phyloP scores from a whole-genome alignment of 2,797 vertebrate genomes.

The Percopsis omiscomaycus region DNA sequence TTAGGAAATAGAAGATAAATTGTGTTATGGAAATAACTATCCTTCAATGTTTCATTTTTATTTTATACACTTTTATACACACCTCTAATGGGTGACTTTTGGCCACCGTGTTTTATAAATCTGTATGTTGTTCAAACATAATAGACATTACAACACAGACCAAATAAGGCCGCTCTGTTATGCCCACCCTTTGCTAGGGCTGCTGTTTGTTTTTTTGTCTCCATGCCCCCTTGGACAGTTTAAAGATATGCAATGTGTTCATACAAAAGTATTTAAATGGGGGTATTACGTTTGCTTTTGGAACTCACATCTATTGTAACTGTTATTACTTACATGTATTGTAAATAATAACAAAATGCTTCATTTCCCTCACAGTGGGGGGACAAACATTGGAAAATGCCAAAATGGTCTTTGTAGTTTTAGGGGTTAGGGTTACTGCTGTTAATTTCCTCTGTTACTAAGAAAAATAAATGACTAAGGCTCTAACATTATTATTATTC shows the following conservation, averaged over 20 bases:
- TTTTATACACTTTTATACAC: too few species aligned
- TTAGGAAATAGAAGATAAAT: too few species aligned
- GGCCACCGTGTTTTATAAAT: too few species aligned
- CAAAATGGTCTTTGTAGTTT: constrained; percentile 24
- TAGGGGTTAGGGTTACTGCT: constrained; percentile 17
- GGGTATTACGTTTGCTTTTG: constrained; percentile 25
- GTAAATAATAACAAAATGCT: constrained; percentile 53
- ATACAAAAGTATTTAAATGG: not conserved
- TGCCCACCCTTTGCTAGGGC: not conserved
- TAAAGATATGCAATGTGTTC: not conserved
- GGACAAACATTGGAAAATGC: constrained; percentile 37
- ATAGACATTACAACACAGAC: too few species aligned
- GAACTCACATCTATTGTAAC: constrained; percentile 31
- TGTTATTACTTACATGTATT: too few species aligned
- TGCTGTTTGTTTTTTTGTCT: not conserved
- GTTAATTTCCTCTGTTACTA: constrained; percentile 47
- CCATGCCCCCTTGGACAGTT: not conserved
- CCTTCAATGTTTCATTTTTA: too few species aligned
- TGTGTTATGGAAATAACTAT: too few species aligned
- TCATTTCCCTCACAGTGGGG: constrained; percentile 53
- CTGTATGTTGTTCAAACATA: too few species aligned
- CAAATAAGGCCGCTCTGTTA: too few species aligned
- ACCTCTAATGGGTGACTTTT: too few species aligned
- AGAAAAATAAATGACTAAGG: constrained; percentile 38
- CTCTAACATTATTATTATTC: constrained; percentile 34